Evolutionary conservation across 2,888 invertebrate genomes (phyloP).

Genomic region (Pasiphila rectangulata): DNA sequence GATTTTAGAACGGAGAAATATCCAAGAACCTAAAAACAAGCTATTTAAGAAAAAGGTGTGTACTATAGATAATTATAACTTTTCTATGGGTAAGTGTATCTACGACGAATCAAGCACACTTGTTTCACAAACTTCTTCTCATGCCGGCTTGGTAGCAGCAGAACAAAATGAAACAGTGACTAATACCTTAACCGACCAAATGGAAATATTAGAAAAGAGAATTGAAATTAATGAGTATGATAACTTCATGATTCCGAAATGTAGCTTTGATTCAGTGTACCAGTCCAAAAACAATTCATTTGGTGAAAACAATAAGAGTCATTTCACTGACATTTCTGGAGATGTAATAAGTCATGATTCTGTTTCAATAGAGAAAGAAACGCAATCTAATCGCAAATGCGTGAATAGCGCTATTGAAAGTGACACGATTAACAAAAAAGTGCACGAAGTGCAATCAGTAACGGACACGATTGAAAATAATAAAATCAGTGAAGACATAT

Average conservation of each 20-base stretch:
- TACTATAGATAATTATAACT: background rate
- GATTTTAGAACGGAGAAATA: no score
- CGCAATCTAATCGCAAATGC: background rate
- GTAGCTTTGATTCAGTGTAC: conserved; percentile 12
- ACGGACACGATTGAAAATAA: background rate
- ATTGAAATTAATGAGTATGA: background rate
- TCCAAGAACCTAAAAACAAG: background rate
- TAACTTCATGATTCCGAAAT: background rate
- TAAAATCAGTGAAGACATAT: background rate
- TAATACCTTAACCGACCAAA: background rate
- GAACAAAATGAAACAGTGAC: background rate
- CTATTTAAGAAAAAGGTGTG: background rate
- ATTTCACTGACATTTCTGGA: conserved; percentile 3
- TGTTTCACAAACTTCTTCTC: background rate
- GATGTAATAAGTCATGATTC: conserved; percentile 10
- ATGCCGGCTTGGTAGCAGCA: conserved; percentile 2
- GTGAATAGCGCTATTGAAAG: background rate
- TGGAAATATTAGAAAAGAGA: background rate
- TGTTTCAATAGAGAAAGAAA: conserved; percentile 9
- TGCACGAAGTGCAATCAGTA: background rate
- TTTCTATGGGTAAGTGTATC: background rate
- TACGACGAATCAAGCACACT: background rate
- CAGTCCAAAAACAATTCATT: conserved; percentile 10
- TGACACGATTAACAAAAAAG: background rate
- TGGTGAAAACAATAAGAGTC: conserved; percentile 5